phyloP scores from a whole-genome alignment of 1,140 invertebrate genomes.

The Sarcophaga peregrina region DNA sequence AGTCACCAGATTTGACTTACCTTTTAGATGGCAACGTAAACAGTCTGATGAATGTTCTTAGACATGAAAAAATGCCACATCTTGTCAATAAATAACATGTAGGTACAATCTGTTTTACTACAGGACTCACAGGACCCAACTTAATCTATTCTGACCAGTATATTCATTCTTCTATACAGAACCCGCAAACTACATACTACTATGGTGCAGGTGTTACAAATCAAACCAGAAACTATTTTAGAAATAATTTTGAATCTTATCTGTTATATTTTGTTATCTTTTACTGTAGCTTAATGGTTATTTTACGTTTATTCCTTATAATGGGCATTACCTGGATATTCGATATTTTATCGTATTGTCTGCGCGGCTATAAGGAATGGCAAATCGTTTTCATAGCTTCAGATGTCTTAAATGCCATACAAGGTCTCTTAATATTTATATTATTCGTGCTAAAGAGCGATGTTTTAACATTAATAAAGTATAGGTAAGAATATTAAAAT shows the following conservation, averaged over 20 bases:
- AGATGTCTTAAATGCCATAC: conserved; percentile 68
- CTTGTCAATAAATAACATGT: too few species aligned
- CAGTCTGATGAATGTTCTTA: too few species aligned
- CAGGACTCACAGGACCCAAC: too few species aligned
- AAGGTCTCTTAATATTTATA: conserved; percentile 73
- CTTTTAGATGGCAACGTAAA: too few species aligned
- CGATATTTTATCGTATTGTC: conserved; percentile 75
- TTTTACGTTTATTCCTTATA: conserved; percentile 77
- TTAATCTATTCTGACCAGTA: too few species aligned
- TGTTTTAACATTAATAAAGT: conserved; percentile 40
- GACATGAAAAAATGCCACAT: too few species aligned
- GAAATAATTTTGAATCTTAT: conserved; percentile 13
- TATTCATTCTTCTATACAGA: too few species aligned
- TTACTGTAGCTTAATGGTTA: conserved; percentile 73
- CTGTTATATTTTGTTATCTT: neutral
- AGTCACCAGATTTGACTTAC: too few species aligned
- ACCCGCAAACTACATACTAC: too few species aligned
- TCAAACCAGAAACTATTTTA: neutral
- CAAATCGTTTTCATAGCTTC: conserved; percentile 69
- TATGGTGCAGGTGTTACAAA: too few species aligned
- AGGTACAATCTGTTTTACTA: too few species aligned
- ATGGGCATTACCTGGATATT: conserved; percentile 81
- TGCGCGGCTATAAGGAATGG: conserved; percentile 58
- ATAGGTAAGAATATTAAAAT: neutral
- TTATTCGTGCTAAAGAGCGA: conserved; percentile 72